A percentile compares a stretch with the other conserved stretches of the same genome.
phyloP scores from a whole-genome alignment of 2,797 vertebrate genomes.

The Crenuchus spilurus region DNA sequence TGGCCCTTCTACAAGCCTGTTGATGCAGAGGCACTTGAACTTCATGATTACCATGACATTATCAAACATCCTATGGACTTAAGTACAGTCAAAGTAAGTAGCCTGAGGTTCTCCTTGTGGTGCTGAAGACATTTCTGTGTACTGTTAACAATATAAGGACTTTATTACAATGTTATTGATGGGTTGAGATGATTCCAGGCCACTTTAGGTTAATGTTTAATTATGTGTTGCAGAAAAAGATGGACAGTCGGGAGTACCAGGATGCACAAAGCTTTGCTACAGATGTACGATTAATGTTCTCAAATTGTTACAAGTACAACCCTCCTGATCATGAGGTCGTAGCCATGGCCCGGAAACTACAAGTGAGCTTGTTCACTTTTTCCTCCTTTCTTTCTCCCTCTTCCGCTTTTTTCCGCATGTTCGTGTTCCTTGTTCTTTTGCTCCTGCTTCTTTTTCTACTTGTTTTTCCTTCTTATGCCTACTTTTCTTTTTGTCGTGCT shows the following conservation, averaged over 20 bases:
- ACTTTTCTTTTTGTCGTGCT: no score
- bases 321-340: constrained; percentile 90
- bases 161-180: background rate
- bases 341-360: constrained; percentile 89
- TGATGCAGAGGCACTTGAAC: constrained; percentile 87
- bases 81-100: constrained; percentile 89
- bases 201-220: background rate
- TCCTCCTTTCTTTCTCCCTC: no score
- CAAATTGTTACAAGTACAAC: constrained; percentile 98
- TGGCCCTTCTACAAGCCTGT: constrained; percentile 98
- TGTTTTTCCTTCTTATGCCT: no score
- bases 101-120: background rate
- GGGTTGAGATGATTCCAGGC: no score
- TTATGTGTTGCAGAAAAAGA: constrained; percentile 86
- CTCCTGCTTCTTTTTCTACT: no score
- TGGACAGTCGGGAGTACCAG: constrained; percentile 89
- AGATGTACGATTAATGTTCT: constrained; percentile 95
- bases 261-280: constrained; percentile 89
- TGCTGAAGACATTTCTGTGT: no score
- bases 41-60: constrained; percentile 96
- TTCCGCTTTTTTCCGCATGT: no score
- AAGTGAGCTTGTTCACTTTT: constrained; percentile 74
- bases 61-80: constrained; percentile 99
- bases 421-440: no score
- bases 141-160: background rate